Conservation (phyloP, 2,797 vertebrate genomes). For the Aldrovandia affinis region DNA sequence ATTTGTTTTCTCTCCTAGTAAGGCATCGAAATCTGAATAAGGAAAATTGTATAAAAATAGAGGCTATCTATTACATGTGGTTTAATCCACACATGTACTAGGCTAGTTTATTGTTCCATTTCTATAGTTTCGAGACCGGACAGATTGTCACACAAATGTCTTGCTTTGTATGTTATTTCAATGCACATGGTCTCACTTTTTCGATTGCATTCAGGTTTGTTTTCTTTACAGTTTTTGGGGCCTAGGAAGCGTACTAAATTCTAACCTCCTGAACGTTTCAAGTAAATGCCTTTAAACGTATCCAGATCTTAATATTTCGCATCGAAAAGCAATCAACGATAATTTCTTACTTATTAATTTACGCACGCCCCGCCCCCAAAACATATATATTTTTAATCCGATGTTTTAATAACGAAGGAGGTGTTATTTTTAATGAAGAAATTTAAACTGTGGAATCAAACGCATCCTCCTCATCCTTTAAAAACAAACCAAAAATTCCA, state of each 20-base stretch:
- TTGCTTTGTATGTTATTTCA: not conserved
- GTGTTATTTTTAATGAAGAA: not conserved
- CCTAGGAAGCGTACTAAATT: not conserved
- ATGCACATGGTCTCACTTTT: not conserved
- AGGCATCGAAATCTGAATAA: not conserved
- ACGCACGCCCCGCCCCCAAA: not conserved
- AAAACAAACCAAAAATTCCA: not conserved
- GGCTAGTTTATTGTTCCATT: not conserved
- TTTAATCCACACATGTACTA: not conserved
- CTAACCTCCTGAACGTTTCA: not conserved
- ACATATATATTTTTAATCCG: not conserved
- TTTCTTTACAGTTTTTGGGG: not conserved
- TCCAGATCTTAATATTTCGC: not conserved
- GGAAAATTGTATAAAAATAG: not conserved
- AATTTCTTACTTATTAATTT: not conserved
- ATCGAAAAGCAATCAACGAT: not conserved
- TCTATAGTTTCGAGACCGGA: not conserved
- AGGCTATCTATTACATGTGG: not conserved
- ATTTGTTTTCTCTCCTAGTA: not conserved
- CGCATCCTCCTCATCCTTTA: not conserved
- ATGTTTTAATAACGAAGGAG: not conserved
- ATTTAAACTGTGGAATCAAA: not conserved
- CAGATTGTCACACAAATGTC: not conserved
- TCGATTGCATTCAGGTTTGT: not conserved
- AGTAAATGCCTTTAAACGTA: not conserved